A percentile compares a stretch with the other conserved stretches of the same genome.
Evolutionary conservation across 2,888 invertebrate genomes (phyloP).

Genomic region (Lepas anatifera): DNA sequence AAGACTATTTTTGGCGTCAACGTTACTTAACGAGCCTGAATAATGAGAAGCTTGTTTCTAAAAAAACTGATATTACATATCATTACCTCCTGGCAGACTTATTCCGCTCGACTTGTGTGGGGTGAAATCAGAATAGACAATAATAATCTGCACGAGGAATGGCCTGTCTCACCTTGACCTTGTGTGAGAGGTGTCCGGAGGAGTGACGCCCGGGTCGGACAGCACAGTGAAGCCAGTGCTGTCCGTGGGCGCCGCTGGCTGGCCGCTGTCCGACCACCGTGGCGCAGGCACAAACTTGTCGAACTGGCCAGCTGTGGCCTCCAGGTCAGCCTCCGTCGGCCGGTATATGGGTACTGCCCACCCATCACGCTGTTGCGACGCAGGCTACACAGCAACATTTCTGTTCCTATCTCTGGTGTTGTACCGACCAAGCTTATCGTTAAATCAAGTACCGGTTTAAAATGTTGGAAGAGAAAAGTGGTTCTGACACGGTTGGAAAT

Average conservation of each 20-base stretch:
- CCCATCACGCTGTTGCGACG: too few species aligned
- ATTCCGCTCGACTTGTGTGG: too few species aligned
- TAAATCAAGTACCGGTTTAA: not conserved
- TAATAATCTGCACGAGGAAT: too few species aligned
- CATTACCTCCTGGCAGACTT: too few species aligned
- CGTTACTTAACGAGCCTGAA: too few species aligned
- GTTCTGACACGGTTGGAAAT: too few species aligned
- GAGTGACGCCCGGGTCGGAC: not conserved
- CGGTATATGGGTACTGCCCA: slow-evolving; percentile 38
- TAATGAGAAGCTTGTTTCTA: too few species aligned
- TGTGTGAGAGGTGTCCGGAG: not conserved
- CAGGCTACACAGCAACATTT: not conserved
- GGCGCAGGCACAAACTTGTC: slow-evolving; percentile 71
- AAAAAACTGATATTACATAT: too few species aligned
- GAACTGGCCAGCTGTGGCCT: slow-evolving; percentile 59
- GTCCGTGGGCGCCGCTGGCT: not conserved
- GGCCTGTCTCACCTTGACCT: slow-evolving; percentile 44
- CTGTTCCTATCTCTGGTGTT: not conserved
- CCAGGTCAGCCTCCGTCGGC: slow-evolving; percentile 53
- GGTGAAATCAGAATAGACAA: too few species aligned
- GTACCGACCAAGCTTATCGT: not conserved
- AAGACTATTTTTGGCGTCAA: too few species aligned
- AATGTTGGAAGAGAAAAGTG: not conserved
- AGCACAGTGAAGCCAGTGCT: slow-evolving; percentile 8
- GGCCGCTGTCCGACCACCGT: slow-evolving; percentile 56